Evolutionary conservation across 2,113 vertebrate species (phyloP), one percentile per base, ranked within the genome.

Genomic region (Sylvietta virens): DNA sequence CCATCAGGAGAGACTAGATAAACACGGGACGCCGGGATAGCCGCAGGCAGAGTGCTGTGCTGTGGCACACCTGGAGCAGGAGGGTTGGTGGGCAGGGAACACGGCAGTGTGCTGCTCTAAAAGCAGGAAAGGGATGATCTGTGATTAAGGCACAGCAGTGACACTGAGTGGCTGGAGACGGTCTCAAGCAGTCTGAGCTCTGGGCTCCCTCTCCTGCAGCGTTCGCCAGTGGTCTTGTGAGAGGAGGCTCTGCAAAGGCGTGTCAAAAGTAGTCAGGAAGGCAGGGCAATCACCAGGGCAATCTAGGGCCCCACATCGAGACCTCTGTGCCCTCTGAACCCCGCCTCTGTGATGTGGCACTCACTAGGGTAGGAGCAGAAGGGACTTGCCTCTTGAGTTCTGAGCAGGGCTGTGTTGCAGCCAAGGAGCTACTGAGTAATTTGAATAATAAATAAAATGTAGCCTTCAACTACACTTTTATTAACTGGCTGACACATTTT

Each of bases 1-100:
- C 72, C 76, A 81, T 79, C 83, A 78, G 90, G 90, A 93, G 69
- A 71, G 84, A 76, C 57, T 27, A 62, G 94, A 91, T 95, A 91
- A 94, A 95, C 57, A n/a, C 0, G n/a, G 83, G 91, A 72, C 72
- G 91, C 37, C 57, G 15, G 44, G 71, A 88, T 62, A 85, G 70
- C 84, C 2, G 13, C 54, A 40, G 93, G 90, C 86, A 78, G 77
- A 30, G 65, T 40, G 53, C 73, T 54, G 50, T 45, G 15, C 54
- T 28, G 65, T 9, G 11, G 57, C 11, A 9, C 42, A 47, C 79
- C 90, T 70, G 84, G 42, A 90, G 5, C 20, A 35, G 57, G 58
- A 66, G 85, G 30, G 57, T 35, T 37, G 58, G 51, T 44, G 83
- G 65, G 30, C 87, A 71, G 60, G 79, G 37, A 90, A 48, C 2